Evolutionary conservation across 2,888 invertebrate genomes (phyloP), one percentile per base, ranked within the genome.

Genomic region (Yponomeuta malinellus): DNA sequence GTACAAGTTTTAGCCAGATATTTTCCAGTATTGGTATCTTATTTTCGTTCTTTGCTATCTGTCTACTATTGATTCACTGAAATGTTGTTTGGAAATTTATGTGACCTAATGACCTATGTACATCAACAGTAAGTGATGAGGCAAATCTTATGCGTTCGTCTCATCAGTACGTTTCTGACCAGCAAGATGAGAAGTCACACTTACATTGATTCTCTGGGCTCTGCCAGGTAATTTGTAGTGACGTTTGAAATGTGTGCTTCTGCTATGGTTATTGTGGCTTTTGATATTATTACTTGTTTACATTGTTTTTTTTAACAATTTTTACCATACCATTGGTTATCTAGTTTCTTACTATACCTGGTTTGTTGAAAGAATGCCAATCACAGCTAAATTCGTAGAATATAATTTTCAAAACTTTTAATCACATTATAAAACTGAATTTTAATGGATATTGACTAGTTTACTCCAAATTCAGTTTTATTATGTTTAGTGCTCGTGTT

Each of bases 101-200:
- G 52, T 63, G 85, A 90, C 84, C 90, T 88, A 85, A 87, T 88
- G 86, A 89, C 84, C 88, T 84, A 74, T 89, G 83, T 88, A 85
- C 86, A 80, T 90, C 88, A 87, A 88, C 90, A 90, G 90, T 90
- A 91, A 83, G 88, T 79, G 84, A 92, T 92, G 92, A 92, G 90
- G 90, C 87, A 87, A 89, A 89, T 83, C 80, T 78, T 87, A 78
- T 86, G 83, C 82, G 81, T 85, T 74, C 86, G 87, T 76, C 76
- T 87, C 77, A 80, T 90, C 92, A 92, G 92, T 92, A 79, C 86
- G 74, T 77, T 87, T 81, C 83, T 90, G 86, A 88, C 87, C 81
- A 80, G 84, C 84, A 88, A 83, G 80, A 92, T 92, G 92, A 92
- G 92, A 91, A 92, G 90, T 85, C 90, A 90, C 80, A 85, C 90